Percentiles rank a stretch among this genome's conserved stretches.
phyloP scores from a whole-genome alignment of 2,797 vertebrate species.

The Pyrocephalus nanus region DNA sequence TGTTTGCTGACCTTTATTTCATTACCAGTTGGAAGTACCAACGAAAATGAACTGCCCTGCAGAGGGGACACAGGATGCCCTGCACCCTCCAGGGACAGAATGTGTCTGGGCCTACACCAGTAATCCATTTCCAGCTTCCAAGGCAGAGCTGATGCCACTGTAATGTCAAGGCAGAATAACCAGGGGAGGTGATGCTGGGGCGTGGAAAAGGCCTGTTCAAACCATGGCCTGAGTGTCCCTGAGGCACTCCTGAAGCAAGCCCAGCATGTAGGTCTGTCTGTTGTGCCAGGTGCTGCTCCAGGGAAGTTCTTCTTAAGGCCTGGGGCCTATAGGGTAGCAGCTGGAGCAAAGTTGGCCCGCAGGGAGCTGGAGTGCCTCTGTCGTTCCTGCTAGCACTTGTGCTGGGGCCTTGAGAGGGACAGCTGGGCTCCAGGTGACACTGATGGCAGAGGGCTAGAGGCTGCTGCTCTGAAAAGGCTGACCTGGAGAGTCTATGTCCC shows the following conservation, averaged over 20 bases:
- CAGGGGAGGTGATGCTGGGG: neutral
- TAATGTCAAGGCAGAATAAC: accelerated
- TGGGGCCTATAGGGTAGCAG: neutral
- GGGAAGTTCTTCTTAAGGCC: neutral
- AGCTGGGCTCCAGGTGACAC: neutral
- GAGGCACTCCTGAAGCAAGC: neutral
- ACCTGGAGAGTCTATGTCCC: neutral
- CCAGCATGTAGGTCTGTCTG: neutral
- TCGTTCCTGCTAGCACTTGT: neutral
- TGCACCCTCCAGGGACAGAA: too few relatives aligned
- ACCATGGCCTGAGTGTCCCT: neutral
- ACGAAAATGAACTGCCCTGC: neutral
- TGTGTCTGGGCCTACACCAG: too few relatives aligned
- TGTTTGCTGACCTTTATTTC: neutral
- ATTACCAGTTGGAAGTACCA: neutral
- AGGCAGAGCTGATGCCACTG: neutral
- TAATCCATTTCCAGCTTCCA: neutral
- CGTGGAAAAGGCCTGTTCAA: neutral
- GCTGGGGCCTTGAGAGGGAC: neutral
- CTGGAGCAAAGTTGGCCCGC: neutral
- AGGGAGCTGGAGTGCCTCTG: neutral
- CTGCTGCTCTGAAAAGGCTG: neutral
- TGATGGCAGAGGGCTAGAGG: neutral
- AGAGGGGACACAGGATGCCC: neutral
- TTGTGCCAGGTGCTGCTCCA: neutral